Conservation (phyloP, 2,797 vertebrate species). For the Molossus molossus region DNA sequence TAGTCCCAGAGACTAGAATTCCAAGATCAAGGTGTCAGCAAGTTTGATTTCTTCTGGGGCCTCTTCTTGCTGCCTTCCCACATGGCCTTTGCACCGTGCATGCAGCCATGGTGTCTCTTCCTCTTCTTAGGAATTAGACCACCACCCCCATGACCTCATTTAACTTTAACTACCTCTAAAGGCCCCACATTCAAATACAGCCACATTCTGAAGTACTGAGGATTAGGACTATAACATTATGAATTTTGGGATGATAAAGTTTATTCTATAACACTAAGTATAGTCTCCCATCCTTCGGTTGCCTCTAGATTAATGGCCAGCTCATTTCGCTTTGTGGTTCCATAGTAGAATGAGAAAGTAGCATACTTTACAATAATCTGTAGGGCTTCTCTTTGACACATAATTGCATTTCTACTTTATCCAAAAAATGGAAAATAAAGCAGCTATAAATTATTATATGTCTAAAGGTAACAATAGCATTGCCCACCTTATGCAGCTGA, state of each 20-base stretch:
- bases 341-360: not conserved
- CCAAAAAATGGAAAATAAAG: not conserved
- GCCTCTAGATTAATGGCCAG: not conserved
- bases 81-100: not conserved
- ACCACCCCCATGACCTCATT: not conserved
- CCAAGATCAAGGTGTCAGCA: not conserved
- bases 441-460: not conserved
- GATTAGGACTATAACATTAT: not conserved
- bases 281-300: not conserved
- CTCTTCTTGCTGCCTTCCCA: not conserved
- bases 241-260: not conserved
- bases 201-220: not conserved
- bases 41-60: not conserved
- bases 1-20: not conserved
- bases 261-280: not conserved
- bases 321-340: not conserved
- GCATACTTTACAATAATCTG: not conserved
- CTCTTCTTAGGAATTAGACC: not conserved
- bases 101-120: not conserved
- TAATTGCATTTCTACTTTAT: not conserved
- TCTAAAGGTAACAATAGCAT: not conserved
- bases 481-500: not conserved
- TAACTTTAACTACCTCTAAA: conserved; percentile 14
- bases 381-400: conserved; percentile 28
- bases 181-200: not conserved